phyloP scores from a whole-genome alignment of 2,797 vertebrate species.

The Anguilla megastoma region DNA sequence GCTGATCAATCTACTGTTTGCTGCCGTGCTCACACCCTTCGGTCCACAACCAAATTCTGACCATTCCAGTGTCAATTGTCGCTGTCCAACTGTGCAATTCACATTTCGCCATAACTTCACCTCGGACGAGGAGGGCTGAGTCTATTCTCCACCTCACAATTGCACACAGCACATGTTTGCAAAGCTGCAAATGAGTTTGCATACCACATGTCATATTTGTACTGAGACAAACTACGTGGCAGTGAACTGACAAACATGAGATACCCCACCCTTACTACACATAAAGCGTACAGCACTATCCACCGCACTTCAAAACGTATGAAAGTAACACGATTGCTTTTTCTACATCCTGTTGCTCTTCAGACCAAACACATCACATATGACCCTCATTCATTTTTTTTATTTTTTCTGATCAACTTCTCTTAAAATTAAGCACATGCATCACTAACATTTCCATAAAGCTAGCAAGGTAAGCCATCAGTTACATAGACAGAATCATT shows the following conservation, averaged over 20 bases:
- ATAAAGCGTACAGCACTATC: neutral
- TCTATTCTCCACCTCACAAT: too few species aligned
- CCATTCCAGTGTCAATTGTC: too few species aligned
- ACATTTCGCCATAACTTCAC: too few species aligned
- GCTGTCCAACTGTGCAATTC: too few species aligned
- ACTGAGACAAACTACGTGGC: neutral
- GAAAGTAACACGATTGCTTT: neutral
- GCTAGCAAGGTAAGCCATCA: constrained; percentile 21
- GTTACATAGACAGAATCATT: constrained; percentile 10
- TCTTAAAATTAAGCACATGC: constrained; percentile 3
- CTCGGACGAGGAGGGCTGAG: too few species aligned
- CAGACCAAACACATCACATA: constrained; percentile 9
- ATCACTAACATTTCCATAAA: constrained; percentile 9
- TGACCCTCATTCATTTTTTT: constrained; percentile 4
- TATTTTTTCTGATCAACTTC: neutral
- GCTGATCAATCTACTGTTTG: neutral
- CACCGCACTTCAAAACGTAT: neutral
- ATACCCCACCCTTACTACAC: neutral
- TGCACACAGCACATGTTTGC: too few species aligned
- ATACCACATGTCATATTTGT: too few species aligned
- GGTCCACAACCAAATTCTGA: too few species aligned
- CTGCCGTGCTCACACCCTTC: too few species aligned
- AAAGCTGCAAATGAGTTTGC: too few species aligned
- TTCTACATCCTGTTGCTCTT: neutral
- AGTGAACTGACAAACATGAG: neutral